A percentile compares a stretch with the other conserved stretches of the same genome.
Evolutionary conservation across 2,113 vertebrate species (phyloP).

Genomic region (Telmatochromis sp.): DNA sequence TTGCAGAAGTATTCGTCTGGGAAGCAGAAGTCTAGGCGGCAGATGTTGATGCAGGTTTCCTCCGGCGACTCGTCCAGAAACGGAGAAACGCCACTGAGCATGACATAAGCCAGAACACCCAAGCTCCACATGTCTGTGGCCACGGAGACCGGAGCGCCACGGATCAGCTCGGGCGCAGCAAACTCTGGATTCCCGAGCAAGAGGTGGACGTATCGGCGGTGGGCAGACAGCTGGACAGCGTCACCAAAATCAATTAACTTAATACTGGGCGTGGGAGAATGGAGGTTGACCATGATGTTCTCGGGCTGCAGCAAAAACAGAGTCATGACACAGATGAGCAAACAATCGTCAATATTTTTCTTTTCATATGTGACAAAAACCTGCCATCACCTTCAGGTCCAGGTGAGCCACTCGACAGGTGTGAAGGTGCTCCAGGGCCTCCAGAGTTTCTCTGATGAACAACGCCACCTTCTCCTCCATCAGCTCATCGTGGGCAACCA

Average conservation of each 20-base stretch:
- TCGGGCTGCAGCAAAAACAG: constrained; percentile 77
- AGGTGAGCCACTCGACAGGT: constrained; percentile 92
- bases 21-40: constrained; percentile 94
- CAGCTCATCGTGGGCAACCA: constrained; percentile 92
- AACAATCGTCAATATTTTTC: neutral
- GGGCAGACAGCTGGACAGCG: constrained; percentile 84
- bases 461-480: constrained; percentile 97
- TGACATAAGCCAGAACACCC: constrained; percentile 88
- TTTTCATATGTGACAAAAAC: neutral
- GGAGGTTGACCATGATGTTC: constrained; percentile 92
- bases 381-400: constrained; percentile 87
- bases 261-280: constrained; percentile 80
- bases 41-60: constrained; percentile 96
- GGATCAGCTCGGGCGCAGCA: constrained; percentile 91
- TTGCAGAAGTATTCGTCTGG: constrained; percentile 86
- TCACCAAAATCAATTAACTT: constrained; percentile 94
- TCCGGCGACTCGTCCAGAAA: constrained; percentile 96
- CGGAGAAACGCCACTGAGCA: constrained; percentile 93
- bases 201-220: constrained; percentile 87
- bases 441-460: constrained; percentile 88
- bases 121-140: constrained; percentile 93
- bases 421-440: constrained; percentile 93
- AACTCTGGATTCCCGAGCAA: constrained; percentile 94
- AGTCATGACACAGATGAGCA: neutral
- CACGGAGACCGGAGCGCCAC: constrained; percentile 86